Conservation (phyloP, 1,140 invertebrate genomes). For the Drosophila orosa region DNA sequence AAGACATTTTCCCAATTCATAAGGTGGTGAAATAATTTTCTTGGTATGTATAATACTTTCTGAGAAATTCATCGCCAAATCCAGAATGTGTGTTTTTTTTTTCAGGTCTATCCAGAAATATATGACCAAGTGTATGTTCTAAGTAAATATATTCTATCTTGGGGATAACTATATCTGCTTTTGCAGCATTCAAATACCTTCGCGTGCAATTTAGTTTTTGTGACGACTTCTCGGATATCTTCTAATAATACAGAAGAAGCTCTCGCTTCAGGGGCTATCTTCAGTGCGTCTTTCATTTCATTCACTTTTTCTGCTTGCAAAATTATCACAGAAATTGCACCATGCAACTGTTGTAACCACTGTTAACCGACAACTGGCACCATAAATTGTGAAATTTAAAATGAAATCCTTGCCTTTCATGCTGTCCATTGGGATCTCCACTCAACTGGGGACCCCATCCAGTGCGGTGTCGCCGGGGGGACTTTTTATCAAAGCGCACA, state of each 20-base stretch:
- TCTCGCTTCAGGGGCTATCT: conserved; percentile 16
- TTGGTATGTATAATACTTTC: too few relatives aligned
- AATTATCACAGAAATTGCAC: conserved; percentile 69
- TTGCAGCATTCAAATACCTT: background rate
- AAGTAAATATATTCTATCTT: background rate
- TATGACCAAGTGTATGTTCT: too few relatives aligned
- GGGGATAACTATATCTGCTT: background rate
- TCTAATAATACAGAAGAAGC: conserved; percentile 35
- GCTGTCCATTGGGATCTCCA: conserved; percentile 37
- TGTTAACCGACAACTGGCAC: conserved; percentile 7
- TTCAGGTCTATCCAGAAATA: too few relatives aligned
- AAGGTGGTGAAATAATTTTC: too few relatives aligned
- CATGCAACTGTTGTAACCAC: conserved; percentile 54
- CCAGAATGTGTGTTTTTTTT: too few relatives aligned
- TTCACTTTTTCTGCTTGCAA: conserved; percentile 28
- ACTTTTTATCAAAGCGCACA: conserved; percentile 58
- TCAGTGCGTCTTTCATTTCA: conserved; percentile 16
- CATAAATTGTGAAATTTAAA: conserved; percentile 58
- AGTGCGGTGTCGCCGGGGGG: conserved; percentile 8
- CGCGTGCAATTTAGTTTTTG: background rate
- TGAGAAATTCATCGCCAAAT: too few relatives aligned
- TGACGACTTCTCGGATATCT: conserved; percentile 4
- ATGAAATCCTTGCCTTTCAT: conserved; percentile 54
- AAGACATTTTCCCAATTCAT: too few relatives aligned
- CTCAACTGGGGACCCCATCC: conserved; percentile 14